phyloP scores from a whole-genome alignment of 1,140 invertebrate species.

The Laupala kohalensis region DNA sequence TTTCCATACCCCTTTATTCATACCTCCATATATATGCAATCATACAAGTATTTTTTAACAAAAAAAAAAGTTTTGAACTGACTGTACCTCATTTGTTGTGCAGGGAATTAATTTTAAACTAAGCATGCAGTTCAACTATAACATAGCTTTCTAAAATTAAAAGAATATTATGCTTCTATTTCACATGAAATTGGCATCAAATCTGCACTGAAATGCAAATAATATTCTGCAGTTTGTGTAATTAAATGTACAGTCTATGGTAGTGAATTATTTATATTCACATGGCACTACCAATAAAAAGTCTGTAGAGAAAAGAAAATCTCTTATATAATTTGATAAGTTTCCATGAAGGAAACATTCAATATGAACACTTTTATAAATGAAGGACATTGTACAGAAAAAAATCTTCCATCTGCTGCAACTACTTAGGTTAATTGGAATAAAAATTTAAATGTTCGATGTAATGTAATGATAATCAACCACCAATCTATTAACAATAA shows the following conservation, averaged over 20 bases:
- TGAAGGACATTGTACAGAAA: not conserved
- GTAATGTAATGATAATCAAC: too few relatives aligned
- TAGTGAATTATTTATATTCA: not conserved
- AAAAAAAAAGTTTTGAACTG: not conserved
- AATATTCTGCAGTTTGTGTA: not conserved
- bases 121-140: not conserved
- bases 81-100: not conserved
- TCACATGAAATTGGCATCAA: not conserved
- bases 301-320: not conserved
- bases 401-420: not conserved
- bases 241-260: not conserved
- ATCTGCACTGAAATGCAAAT: not conserved
- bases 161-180: not conserved
- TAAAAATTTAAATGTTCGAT: too few relatives aligned
- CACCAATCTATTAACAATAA: too few relatives aligned
- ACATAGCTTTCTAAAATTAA: not conserved
- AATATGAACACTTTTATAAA: not conserved
- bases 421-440: too few relatives aligned
- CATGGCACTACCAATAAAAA: not conserved
- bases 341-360: not conserved
- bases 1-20: not conserved
- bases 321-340: not conserved
- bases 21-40: not conserved
- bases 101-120: not conserved
- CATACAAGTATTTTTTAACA: not conserved